phyloP scores from a whole-genome alignment of 1,140 invertebrate genomes.

The Drosophila kikkawai region DNA sequence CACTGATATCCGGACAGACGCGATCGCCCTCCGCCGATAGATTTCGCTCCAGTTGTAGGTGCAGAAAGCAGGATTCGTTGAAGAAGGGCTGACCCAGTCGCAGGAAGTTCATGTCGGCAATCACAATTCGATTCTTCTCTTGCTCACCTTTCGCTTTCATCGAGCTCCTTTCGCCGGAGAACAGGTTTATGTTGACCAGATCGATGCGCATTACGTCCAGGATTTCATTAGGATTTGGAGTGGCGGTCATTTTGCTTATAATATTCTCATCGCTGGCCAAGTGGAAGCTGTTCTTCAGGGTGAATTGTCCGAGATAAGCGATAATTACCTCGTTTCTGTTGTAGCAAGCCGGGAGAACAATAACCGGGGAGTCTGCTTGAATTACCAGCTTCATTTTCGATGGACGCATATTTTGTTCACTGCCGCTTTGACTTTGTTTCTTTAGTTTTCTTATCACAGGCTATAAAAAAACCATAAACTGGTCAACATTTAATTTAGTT shows the following conservation, averaged over 20 bases:
- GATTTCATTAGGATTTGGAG: conserved; percentile 85
- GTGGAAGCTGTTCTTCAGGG: conserved; percentile 91
- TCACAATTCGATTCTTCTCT: conserved; percentile 55
- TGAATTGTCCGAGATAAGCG: conserved; percentile 92
- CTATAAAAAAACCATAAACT: conserved; percentile 37
- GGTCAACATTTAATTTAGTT: background rate
- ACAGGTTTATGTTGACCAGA: conserved; percentile 93
- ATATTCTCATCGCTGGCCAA: conserved; percentile 87
- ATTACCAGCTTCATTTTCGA: conserved; percentile 77
- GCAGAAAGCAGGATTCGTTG: conserved; percentile 92
- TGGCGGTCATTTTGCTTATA: conserved; percentile 85
- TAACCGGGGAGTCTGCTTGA: conserved; percentile 90
- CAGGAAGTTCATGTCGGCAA: conserved; percentile 72
- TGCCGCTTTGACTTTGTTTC: conserved; percentile 54
- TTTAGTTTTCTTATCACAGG: conserved; percentile 80
- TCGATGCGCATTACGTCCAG: conserved; percentile 92
- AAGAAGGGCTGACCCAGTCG: conserved; percentile 89
- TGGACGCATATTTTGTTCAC: conserved; percentile 44
- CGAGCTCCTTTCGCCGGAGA: conserved; percentile 87
- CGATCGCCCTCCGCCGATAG: conserved; percentile 86
- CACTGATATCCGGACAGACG: conserved; percentile 93
- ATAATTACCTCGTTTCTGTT: conserved; percentile 91
- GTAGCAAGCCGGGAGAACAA: conserved; percentile 95
- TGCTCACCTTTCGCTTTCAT: conserved; percentile 51
- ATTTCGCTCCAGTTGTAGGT: conserved; percentile 93